Evolutionary conservation across 1,140 invertebrate species (phyloP).

Genomic region (Araneus ventricosus): DNA sequence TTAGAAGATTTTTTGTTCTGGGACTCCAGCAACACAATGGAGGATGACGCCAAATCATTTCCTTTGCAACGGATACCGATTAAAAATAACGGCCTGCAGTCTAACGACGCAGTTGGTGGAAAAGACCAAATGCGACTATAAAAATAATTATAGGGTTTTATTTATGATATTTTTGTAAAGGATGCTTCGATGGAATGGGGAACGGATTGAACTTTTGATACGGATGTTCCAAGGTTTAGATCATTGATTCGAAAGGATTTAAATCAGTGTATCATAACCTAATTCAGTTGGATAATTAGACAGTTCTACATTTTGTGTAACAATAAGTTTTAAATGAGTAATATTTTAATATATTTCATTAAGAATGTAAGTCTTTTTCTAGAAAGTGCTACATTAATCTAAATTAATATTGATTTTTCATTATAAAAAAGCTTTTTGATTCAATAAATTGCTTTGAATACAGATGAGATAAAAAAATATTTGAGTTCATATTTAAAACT

Average conservation of each 20-base stretch:
- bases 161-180: neutral
- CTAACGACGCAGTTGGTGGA: conserved; percentile 22
- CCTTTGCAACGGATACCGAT: conserved; percentile 66
- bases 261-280: no score
- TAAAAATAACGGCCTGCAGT: conserved; percentile 63
- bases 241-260: neutral
- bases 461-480: no score
- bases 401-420: no score
- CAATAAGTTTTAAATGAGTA: no score
- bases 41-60: conserved; percentile 61
- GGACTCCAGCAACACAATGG: conserved; percentile 34
- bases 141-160: conserved; percentile 47
- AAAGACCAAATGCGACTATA: conserved; percentile 55
- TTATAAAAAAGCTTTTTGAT: no score
- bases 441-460: no score
- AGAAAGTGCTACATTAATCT: no score
- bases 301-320: no score
- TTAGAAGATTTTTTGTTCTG: conserved; percentile 65
- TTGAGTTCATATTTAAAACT: no score
- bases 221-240: neutral
- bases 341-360: no score
- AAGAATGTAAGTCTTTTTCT: no score
- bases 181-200: neutral
- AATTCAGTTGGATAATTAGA: no score
- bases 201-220: neutral